A percentile compares a stretch with the other conserved stretches of the same genome.
These are phyloP conservation scores for Coreius guichenoti DNA, from an alignment of 2,797 vertebrate genomes.

Conservation along the genomic window DNA sequence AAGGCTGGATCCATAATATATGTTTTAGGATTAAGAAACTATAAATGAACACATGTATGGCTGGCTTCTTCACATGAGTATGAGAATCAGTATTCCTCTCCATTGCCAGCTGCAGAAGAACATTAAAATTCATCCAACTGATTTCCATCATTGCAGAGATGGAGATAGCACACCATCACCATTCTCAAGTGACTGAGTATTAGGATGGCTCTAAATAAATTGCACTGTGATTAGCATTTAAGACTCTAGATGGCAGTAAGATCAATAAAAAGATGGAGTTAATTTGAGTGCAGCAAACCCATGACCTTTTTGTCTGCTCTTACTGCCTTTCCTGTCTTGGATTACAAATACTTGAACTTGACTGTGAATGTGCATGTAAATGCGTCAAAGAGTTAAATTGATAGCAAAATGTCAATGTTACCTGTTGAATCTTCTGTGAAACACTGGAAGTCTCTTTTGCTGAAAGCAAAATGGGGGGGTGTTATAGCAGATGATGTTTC, in stretches of 20 bases:
- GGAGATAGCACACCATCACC: not conserved
- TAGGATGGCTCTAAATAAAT: not conserved
- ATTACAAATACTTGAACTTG: not conserved
- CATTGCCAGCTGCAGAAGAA: slow-evolving; percentile 21
- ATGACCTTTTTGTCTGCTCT: not conserved
- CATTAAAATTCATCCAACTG: not conserved
- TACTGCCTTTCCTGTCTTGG: not conserved
- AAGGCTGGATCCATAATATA: not conserved
- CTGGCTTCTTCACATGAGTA: slow-evolving; percentile 18
- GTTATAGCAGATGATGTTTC: not conserved
- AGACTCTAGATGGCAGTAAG: slow-evolving; percentile 39
- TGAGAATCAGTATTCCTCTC: slow-evolving; percentile 40
- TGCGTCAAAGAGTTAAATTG: not conserved
- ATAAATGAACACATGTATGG: not conserved
- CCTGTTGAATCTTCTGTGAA: slow-evolving; percentile 41
- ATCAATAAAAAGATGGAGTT: slow-evolving; percentile 6
- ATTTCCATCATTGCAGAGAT: slow-evolving; percentile 21
- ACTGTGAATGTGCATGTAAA: not conserved
- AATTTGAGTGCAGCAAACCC: not conserved
- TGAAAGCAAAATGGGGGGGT: not conserved
- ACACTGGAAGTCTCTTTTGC: slow-evolving; percentile 43
- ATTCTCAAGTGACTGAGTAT: not conserved
- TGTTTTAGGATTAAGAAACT: not conserved
- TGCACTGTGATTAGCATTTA: not conserved
- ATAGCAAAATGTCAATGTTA: not conserved